These are phyloP conservation scores for Monopis laevigella DNA, from an alignment of 2,888 invertebrate species.

Conservation along the genomic window DNA sequence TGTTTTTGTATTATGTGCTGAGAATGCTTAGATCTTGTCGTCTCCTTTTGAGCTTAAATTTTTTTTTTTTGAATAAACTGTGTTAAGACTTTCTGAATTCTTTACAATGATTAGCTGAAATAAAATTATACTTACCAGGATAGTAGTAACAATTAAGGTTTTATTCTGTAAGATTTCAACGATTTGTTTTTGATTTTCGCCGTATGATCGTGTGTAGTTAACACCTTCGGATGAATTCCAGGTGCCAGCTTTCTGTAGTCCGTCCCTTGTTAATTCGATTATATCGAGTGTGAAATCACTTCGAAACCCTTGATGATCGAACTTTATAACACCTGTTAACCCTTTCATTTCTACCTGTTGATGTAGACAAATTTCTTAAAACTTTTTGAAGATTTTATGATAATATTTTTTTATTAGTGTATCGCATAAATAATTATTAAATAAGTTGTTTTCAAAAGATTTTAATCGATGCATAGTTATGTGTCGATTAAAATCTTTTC, in stretches of 20 bases:
- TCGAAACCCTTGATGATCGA: constrained; percentile 93
- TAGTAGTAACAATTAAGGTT: constrained; percentile 90
- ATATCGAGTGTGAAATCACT: constrained; percentile 92
- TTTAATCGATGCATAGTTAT: too few relatives aligned
- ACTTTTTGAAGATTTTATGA: not conserved
- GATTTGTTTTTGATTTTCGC: constrained; percentile 86
- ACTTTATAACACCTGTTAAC: constrained; percentile 91
- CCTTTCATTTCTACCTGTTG: constrained; percentile 89
- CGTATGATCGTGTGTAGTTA: constrained; percentile 86
- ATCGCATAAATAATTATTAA: too few relatives aligned
- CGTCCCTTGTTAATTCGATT: constrained; percentile 86
- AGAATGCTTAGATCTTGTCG: too few relatives aligned
- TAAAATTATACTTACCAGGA: constrained; percentile 78
- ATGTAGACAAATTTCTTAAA: constrained; percentile 1
- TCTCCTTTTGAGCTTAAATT: too few relatives aligned
- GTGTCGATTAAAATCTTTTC: too few relatives aligned
- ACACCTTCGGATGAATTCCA: constrained; percentile 91
- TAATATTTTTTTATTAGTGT: too few relatives aligned
- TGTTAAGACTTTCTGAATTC: too few relatives aligned
- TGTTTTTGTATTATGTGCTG: too few relatives aligned
- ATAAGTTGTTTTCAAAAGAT: too few relatives aligned
- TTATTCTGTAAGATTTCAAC: constrained; percentile 92
- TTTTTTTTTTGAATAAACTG: too few relatives aligned
- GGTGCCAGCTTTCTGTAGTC: constrained; percentile 84
- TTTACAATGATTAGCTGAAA: too few relatives aligned